Evolutionary conservation across 2,888 invertebrate genomes (phyloP), one percentile per base, ranked within the genome.

Genomic region (Eilema griseolum): DNA sequence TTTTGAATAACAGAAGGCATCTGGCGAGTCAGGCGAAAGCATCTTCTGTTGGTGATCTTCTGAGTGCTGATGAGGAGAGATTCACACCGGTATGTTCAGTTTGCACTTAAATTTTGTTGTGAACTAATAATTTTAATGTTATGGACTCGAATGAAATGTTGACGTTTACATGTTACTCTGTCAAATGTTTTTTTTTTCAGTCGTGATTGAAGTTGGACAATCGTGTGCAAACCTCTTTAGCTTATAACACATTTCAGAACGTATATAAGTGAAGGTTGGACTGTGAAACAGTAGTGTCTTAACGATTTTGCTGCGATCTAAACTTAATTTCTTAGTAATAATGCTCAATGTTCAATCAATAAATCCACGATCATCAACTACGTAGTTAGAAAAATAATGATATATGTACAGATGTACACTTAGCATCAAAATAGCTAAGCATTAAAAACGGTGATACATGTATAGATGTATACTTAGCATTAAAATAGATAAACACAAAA

Each of bases 11-110:
- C 82, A 86, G 95, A 81, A 88, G 90, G 82, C 93, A 93, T 69
- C 83, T 95, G 73, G 88, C 94, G 71, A 90, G 80, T 69, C 94
- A 95, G 83, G 88, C 92, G 82, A 93, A 91, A 82, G 95, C 95
- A 88, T 95, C 94, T 72, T 95, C 95, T 20, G 95, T 95, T 2
- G 95, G 95, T 1, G 95, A 95, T 83, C 93, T 95, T 64, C 89
- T 95, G 3, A 95, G 91, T 68, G 87, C 95, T 61, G 95, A 94
- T 37, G 95, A 95, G 61, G 95, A 93, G 72, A 88, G 92, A 72
- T 93, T 88, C 70, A 76, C 93, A 77, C 89, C 91, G 95, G 95
- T 95, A 86, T 70, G 93, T 86, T 73, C 62, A 57, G 60, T 68
- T 66, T 64, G 41, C 67, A 74, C 61, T 69, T 52, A 68, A 56